Evolutionary conservation across 2,888 invertebrate genomes (phyloP).

Genomic region (Trichogramma dendrolimi): DNA sequence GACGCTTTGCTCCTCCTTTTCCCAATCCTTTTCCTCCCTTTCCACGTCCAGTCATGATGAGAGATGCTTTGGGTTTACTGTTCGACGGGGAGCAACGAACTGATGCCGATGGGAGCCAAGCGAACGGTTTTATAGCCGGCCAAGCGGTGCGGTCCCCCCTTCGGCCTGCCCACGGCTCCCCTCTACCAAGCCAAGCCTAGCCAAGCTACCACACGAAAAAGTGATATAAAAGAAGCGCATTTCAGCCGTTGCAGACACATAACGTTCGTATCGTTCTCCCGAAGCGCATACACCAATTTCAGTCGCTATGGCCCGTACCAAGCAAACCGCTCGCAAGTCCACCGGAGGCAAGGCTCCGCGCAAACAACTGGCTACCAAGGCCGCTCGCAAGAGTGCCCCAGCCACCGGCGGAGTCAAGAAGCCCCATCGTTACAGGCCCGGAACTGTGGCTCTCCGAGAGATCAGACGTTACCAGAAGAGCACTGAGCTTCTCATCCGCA

Average conservation of each 20-base stretch:
- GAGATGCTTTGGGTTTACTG: too few species aligned
- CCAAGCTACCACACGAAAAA: too few species aligned
- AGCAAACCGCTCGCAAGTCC: conserved; percentile 16
- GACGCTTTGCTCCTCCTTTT: conserved; percentile 3
- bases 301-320: conserved; percentile 12
- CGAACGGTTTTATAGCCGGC: too few species aligned
- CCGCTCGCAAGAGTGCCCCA: conserved; percentile 12
- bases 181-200: too few species aligned
- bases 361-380: conserved; percentile 12
- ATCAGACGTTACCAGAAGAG: conserved; percentile 20
- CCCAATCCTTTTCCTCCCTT: conserved; percentile 9
- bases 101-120: too few species aligned
- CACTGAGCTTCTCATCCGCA: conserved; percentile 12
- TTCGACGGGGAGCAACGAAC: too few species aligned
- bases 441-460: conserved; percentile 17
- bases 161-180: too few species aligned
- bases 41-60: conserved; percentile 8
- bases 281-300: too few species aligned
- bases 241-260: too few species aligned
- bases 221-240: too few species aligned
- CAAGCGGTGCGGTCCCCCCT: too few species aligned
- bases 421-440: conserved; percentile 15
- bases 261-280: background rate
- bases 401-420: conserved; percentile 17
- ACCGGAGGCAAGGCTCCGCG: conserved; percentile 15